Conservation (phyloP, 2,797 vertebrate species). For the Nyctibius grandis region DNA sequence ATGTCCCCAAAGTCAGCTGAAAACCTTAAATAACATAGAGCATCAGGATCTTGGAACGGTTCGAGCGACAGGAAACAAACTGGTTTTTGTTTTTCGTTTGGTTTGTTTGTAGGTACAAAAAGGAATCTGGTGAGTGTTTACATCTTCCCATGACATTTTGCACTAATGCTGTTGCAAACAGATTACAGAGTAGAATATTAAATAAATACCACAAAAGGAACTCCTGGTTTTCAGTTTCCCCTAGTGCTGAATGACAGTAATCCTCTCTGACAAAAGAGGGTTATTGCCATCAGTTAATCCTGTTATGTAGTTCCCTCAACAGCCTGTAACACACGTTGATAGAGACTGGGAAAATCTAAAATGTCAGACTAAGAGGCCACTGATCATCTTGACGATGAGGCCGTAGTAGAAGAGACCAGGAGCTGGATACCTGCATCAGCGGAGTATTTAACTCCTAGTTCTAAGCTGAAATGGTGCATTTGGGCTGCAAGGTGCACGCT, state of each 20-base stretch:
- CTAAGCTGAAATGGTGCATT: background rate
- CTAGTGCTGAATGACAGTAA: slow-evolving; percentile 71
- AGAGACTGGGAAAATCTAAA: slow-evolving; percentile 65
- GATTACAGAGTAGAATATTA: slow-evolving; percentile 73
- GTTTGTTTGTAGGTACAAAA: slow-evolving; percentile 76
- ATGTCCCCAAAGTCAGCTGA: slow-evolving; percentile 42
- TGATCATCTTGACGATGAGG: background rate
- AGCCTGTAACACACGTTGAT: slow-evolving; percentile 66
- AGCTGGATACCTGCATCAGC: background rate
- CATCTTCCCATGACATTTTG: slow-evolving; percentile 78
- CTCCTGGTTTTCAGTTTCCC: slow-evolving; percentile 59
- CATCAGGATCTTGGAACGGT: slow-evolving; percentile 53
- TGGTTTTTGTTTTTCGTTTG: slow-evolving; percentile 57
- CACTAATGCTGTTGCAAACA: slow-evolving; percentile 72
- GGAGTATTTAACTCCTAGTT: background rate
- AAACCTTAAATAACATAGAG: slow-evolving; percentile 47
- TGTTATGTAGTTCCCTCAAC: slow-evolving; percentile 52
- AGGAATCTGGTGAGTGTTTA: slow-evolving; percentile 71
- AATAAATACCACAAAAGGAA: slow-evolving; percentile 75
- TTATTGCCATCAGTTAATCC: slow-evolving; percentile 73
- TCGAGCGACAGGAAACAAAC: slow-evolving; percentile 53
- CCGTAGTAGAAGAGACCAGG: background rate
- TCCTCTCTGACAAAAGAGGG: slow-evolving; percentile 68
- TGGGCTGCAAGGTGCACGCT: background rate
- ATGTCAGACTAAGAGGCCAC: background rate